Percentiles rank a stretch among this genome's conserved stretches.
phyloP scores from a whole-genome alignment of 2,888 invertebrate species.

The Dicycla oo region DNA sequence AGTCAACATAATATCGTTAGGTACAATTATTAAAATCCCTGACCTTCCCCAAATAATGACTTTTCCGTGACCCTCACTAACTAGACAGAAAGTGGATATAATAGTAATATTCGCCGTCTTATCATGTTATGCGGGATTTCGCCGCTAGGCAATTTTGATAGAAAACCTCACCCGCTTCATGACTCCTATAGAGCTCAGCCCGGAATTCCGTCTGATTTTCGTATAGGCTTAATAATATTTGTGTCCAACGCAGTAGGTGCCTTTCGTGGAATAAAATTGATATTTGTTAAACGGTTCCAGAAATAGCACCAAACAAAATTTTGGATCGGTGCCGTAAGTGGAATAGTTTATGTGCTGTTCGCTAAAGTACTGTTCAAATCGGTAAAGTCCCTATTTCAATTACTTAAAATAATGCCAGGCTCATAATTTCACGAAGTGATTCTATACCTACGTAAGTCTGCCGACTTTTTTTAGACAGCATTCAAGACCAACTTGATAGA shows the following conservation, averaged over 20 bases:
- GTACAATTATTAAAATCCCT: constrained; percentile 17
- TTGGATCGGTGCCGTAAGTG: not conserved
- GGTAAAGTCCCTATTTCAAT: not conserved
- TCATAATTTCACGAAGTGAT: constrained; percentile 13
- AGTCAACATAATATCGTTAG: not conserved
- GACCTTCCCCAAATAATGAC: constrained; percentile 29
- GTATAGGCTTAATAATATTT: not conserved
- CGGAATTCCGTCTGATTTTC: constrained; percentile 5
- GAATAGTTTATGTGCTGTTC: not conserved
- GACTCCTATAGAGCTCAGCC: not conserved
- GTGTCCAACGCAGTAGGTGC: not conserved
- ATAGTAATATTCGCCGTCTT: constrained; percentile 22
- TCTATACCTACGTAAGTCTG: not conserved
- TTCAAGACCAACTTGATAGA: constrained; percentile 22
- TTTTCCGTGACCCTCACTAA: constrained; percentile 23
- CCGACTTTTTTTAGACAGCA: constrained; percentile 8
- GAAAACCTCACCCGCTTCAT: constrained; percentile 20
- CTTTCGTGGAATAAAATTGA: not conserved
- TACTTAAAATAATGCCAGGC: constrained; percentile 20
- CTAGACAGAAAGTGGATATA: constrained; percentile 17
- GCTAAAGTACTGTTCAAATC: not conserved
- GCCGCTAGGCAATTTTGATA: constrained; percentile 29
- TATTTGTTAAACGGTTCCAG: not conserved
- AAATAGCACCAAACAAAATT: not conserved
- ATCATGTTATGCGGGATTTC: not conserved